Evolutionary conservation across 1,140 invertebrate genomes (phyloP).

Genomic region (Zaprionus inermis): DNA sequence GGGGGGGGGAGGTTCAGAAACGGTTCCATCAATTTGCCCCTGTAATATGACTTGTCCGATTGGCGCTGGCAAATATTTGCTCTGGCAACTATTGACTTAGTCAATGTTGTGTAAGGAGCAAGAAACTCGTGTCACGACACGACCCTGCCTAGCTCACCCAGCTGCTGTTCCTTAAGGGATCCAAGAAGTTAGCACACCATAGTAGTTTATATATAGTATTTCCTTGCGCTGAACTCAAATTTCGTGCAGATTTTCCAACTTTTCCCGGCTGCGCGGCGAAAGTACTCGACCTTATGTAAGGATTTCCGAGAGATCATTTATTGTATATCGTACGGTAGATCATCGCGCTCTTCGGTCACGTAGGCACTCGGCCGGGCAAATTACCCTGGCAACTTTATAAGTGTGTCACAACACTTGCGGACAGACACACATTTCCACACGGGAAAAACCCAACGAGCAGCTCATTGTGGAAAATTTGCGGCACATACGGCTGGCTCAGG

Average conservation of each 20-base stretch:
- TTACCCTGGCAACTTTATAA: constrained; percentile 45
- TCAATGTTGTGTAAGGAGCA: constrained; percentile 6
- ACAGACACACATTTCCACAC: constrained; percentile 23
- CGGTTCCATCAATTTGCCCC: constrained; percentile 28
- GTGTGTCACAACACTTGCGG: constrained; percentile 56
- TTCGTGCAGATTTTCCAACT: background rate
- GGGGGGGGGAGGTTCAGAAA: background rate
- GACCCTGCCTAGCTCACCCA: no score
- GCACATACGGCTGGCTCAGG: constrained; percentile 55
- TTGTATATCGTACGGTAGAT: background rate
- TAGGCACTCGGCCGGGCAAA: constrained; percentile 27
- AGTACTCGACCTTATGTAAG: background rate
- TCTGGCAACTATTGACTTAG: constrained; percentile 22
- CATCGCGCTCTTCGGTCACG: background rate
- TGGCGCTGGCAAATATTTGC: constrained; percentile 32
- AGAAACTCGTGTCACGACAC: constrained; percentile 21
- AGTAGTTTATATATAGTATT: background rate
- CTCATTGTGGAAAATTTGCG: constrained; percentile 79
- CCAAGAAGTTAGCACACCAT: background rate
- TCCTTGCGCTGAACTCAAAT: background rate
- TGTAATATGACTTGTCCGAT: constrained; percentile 32
- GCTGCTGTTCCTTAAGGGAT: background rate
- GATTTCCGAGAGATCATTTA: background rate
- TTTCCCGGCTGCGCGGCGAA: background rate
- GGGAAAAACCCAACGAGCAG: constrained; percentile 60